phyloP scores from a whole-genome alignment of 2,888 invertebrate species.

The Iphiclides podalirius region DNA sequence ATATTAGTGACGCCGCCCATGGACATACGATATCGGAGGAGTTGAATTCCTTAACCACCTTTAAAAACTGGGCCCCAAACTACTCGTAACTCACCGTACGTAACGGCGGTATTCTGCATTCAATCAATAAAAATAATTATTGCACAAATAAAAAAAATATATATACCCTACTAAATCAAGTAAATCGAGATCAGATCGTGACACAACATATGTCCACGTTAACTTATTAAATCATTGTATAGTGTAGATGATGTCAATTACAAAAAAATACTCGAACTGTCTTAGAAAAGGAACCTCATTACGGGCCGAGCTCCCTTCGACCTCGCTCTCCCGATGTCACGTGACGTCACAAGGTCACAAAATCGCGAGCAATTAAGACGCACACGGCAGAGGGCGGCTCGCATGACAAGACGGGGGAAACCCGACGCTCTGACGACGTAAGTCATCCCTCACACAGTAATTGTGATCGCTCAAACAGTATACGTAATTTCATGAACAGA shows the following conservation, averaged over 20 bases:
- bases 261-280: background rate
- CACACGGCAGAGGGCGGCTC: background rate
- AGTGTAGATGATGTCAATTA: background rate
- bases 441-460: constrained; percentile 26
- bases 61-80: too few relatives aligned
- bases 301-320: constrained; percentile 3
- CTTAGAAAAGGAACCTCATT: constrained; percentile 6
- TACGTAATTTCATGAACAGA: constrained; percentile 15
- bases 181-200: background rate
- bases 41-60: too few relatives aligned
- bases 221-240: background rate
- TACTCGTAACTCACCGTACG: too few relatives aligned
- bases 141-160: too few relatives aligned
- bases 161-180: too few relatives aligned
- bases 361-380: constrained; percentile 19
- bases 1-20: too few relatives aligned
- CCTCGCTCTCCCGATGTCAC: background rate
- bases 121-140: too few relatives aligned
- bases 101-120: too few relatives aligned
- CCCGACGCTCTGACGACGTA: constrained; percentile 23
- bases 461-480: constrained; percentile 20
- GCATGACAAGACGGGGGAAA: constrained; percentile 14
- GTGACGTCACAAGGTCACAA: constrained; percentile 7
- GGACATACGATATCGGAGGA: too few relatives aligned
- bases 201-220: background rate